Percentiles rank a stretch among this genome's conserved stretches.
phyloP scores from a whole-genome alignment of 2,797 vertebrate genomes.

The Ara ararauna region DNA sequence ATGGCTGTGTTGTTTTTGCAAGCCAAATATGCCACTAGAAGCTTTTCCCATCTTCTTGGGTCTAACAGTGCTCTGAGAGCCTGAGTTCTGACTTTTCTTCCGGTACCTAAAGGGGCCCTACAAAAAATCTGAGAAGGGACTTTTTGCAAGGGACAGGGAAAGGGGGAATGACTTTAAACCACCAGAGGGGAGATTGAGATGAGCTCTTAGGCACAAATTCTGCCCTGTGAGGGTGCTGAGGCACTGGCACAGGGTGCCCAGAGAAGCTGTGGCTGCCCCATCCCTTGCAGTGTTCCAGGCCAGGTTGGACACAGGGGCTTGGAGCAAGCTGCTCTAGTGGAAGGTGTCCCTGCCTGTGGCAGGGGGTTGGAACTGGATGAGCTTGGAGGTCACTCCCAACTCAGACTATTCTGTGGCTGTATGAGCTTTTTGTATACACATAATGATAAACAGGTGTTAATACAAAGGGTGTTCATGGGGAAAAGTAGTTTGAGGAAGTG shows the following conservation, averaged over 20 bases:
- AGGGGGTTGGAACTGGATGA: not conserved
- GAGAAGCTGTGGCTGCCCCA: not conserved
- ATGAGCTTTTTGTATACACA: not conserved
- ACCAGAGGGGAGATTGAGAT: not conserved
- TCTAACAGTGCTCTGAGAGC: not conserved
- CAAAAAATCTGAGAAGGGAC: not conserved
- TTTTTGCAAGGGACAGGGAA: not conserved
- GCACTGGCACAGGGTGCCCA: not conserved
- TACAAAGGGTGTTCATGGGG: not conserved
- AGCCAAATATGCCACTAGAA: not conserved
- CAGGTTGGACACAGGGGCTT: not conserved
- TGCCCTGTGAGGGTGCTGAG: not conserved
- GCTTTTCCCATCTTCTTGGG: not conserved
- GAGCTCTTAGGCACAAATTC: not conserved
- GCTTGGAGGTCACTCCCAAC: not conserved
- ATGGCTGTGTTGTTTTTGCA: not conserved
- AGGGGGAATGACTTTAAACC: not conserved
- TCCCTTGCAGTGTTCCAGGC: not conserved
- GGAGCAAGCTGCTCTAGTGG: not conserved
- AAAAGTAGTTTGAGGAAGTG: not conserved
- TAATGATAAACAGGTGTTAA: not conserved
- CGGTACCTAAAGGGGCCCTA: not conserved
- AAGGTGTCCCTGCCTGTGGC: not conserved
- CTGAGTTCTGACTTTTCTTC: not conserved
- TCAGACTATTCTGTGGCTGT: not conserved